phyloP scores from a whole-genome alignment of 1,140 invertebrate species.

The Aphaenogaster floridana region DNA sequence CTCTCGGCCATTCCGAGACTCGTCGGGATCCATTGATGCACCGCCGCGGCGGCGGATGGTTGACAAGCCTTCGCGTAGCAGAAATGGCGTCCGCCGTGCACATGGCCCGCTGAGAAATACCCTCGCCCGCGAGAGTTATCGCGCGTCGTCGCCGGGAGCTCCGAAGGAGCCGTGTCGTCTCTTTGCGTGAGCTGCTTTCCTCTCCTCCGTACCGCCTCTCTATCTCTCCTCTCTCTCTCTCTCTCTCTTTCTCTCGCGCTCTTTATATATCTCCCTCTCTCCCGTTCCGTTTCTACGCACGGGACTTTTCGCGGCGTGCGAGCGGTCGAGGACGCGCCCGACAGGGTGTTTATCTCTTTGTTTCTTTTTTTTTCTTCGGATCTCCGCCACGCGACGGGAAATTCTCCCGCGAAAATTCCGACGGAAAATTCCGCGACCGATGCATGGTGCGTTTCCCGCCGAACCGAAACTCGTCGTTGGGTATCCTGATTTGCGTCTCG shows the following conservation, averaged over 20 bases:
- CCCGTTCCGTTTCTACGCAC: background rate
- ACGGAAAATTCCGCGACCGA: background rate
- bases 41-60: conserved; percentile 77
- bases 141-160: background rate
- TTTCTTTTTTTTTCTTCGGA: conserved; percentile 2
- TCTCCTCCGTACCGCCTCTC: background rate
- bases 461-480: background rate
- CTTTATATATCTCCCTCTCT: too few species aligned
- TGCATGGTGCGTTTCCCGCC: background rate
- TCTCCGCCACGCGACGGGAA: background rate
- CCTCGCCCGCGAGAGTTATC: background rate
- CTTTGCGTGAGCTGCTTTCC: background rate
- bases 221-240: background rate
- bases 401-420: background rate
- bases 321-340: conserved; percentile 61
- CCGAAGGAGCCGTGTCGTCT: background rate
- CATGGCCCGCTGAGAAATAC: conserved; percentile 76
- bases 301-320: conserved; percentile 49
- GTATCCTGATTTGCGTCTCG: background rate
- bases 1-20: conserved; percentile 68
- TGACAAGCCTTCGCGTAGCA: conserved; percentile 81
- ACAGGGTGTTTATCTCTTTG: conserved; percentile 66
- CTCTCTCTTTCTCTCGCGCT: background rate
- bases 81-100: conserved; percentile 85
- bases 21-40: conserved; percentile 73